These are phyloP conservation scores for Okapia johnstoni DNA, from an alignment of 2,113 vertebrate genomes.

Conservation along the genomic window DNA sequence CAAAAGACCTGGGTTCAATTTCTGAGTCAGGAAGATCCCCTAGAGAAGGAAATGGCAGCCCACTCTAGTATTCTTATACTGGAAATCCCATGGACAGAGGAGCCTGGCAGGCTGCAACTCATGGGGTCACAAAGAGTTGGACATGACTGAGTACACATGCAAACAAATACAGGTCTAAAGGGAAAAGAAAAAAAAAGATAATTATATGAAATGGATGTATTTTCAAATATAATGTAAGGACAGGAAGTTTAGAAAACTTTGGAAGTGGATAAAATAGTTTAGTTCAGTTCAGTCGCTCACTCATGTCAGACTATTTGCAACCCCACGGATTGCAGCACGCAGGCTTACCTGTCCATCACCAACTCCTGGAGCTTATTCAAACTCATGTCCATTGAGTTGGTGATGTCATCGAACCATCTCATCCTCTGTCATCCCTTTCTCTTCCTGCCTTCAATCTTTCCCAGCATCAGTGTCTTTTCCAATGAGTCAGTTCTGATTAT, in stretches of 20 bases:
- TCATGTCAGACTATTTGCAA: rapidly evolving
- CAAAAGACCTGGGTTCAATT: neutral
- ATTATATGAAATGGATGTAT: neutral
- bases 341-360: neutral
- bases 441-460: neutral
- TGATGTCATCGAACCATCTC: neutral
- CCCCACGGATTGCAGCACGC: neutral
- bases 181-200: neutral
- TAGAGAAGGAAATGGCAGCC: neutral
- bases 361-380: neutral
- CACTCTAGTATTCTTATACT: neutral
- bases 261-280: neutral
- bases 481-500: neutral
- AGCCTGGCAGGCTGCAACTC: neutral
- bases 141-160: neutral
- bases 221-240: neutral
- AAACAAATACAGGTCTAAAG: neutral
- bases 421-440: too few species aligned
- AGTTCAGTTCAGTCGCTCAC: neutral
- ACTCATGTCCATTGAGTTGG: neutral
- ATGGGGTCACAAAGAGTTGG: neutral
- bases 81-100: neutral
- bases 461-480: neutral
- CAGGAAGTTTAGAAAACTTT: neutral
- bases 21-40: neutral